phyloP scores from a whole-genome alignment of 2,113 vertebrate species.

The Dicrurus megarhynchus region DNA sequence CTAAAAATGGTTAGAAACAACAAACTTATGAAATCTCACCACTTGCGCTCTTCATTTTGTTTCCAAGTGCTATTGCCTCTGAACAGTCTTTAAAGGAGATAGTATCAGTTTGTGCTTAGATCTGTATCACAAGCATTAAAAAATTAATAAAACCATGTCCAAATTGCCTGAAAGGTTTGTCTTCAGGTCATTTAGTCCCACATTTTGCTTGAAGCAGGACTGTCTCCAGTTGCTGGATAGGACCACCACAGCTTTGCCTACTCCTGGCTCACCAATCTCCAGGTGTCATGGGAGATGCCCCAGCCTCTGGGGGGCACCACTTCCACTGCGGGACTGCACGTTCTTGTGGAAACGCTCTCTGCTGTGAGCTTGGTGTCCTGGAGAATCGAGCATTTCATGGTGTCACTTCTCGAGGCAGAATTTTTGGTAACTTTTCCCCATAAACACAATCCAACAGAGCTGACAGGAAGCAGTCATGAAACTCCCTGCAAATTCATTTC shows the following conservation, averaged over 20 bases:
- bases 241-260: neutral
- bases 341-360: neutral
- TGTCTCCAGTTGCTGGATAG: neutral
- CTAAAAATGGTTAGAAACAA: neutral
- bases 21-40: neutral
- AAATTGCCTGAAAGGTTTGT: neutral
- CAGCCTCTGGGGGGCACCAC: accelerated
- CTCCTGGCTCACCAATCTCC: neutral
- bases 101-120: neutral
- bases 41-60: neutral
- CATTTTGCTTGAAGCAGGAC: neutral
- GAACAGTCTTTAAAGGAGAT: neutral
- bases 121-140: neutral
- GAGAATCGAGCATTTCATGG: neutral
- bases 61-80: neutral
- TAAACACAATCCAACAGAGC: neutral
- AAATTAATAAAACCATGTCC: neutral
- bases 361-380: neutral
- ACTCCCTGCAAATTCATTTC: neutral
- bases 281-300: neutral
- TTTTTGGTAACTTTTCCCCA: neutral
- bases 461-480: neutral
- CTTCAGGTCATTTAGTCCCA: neutral
- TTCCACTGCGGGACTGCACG: neutral
- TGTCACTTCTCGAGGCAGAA: neutral